Conservation (phyloP, 1,140 invertebrate species). For the Musca vetustissima region DNA sequence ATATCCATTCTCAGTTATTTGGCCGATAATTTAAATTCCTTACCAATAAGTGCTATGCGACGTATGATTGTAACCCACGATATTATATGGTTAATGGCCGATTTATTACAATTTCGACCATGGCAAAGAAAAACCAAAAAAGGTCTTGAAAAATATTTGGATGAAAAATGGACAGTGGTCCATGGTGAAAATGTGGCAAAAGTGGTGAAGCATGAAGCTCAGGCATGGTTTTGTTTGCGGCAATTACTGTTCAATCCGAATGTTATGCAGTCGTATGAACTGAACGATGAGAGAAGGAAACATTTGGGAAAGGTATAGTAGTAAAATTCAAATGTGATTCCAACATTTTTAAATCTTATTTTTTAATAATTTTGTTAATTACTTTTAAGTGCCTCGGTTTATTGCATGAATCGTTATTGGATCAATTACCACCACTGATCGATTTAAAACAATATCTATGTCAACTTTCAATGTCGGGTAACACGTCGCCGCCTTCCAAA, state of each 20-base stretch:
- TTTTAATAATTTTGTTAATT: background rate
- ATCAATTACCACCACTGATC: conserved; percentile 73
- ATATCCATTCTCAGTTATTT: conserved; percentile 68
- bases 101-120: conserved; percentile 67
- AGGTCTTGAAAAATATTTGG: conserved; percentile 60
- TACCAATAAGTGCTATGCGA: conserved; percentile 65
- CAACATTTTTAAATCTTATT: too few relatives aligned
- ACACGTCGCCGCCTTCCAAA: conserved; percentile 41
- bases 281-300: conserved; percentile 66
- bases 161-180: conserved; percentile 66
- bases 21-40: conserved; percentile 59
- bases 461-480: conserved; percentile 39
- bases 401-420: conserved; percentile 66
- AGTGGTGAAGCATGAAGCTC: conserved; percentile 67
- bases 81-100: conserved; percentile 70
- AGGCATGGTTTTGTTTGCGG: conserved; percentile 72
- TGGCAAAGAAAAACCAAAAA: conserved; percentile 67
- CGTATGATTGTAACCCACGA: conserved; percentile 70
- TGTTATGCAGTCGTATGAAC: conserved; percentile 65
- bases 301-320: conserved; percentile 23
- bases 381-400: conserved; percentile 60
- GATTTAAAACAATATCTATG: conserved; percentile 73
- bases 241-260: conserved; percentile 68
- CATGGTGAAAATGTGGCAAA: conserved; percentile 58
- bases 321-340: too few relatives aligned